Percentiles rank a stretch among this genome's conserved stretches.
phyloP scores from a whole-genome alignment of 2,113 vertebrate species.

The Tiliqua scincoides region DNA sequence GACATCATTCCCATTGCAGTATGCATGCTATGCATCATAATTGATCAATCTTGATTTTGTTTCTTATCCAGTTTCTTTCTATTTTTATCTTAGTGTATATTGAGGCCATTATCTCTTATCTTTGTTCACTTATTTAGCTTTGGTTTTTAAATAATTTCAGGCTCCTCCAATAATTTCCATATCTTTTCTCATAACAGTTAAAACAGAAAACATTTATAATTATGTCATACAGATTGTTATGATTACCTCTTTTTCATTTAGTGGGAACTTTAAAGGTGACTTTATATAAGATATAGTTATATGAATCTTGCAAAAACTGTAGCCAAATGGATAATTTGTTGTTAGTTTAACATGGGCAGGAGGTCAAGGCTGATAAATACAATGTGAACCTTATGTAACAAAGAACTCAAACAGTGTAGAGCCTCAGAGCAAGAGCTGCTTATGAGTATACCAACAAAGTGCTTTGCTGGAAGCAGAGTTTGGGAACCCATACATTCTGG shows the following conservation, averaged over 20 bases:
- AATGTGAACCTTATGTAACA: not conserved
- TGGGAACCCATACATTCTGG: not conserved
- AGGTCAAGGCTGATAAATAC: not conserved
- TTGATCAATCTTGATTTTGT: constrained; percentile 48
- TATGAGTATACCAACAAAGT: not conserved
- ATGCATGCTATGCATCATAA: constrained; percentile 53
- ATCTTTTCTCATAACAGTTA: constrained; percentile 53
- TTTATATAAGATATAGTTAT: not conserved
- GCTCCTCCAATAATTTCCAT: constrained; percentile 38
- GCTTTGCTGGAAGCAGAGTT: not conserved
- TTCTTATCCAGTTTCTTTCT: constrained; percentile 41
- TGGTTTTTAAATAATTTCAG: constrained; percentile 47
- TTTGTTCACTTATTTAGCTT: constrained; percentile 44
- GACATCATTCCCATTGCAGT: constrained; percentile 35
- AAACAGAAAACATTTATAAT: constrained; percentile 42
- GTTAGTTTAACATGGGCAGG: not conserved
- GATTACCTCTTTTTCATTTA: not conserved
- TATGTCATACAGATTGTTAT: not conserved
- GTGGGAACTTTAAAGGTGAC: not conserved
- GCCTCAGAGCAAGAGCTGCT: not conserved
- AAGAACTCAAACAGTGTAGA: not conserved
- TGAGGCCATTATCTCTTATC: constrained; percentile 41
- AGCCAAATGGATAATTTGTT: not conserved
- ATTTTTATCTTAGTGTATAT: constrained; percentile 27
- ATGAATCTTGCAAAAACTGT: not conserved